These are phyloP conservation scores for Perizoma flavofasciatum DNA, from an alignment of 2,888 invertebrate genomes.

Conservation along the genomic window DNA sequence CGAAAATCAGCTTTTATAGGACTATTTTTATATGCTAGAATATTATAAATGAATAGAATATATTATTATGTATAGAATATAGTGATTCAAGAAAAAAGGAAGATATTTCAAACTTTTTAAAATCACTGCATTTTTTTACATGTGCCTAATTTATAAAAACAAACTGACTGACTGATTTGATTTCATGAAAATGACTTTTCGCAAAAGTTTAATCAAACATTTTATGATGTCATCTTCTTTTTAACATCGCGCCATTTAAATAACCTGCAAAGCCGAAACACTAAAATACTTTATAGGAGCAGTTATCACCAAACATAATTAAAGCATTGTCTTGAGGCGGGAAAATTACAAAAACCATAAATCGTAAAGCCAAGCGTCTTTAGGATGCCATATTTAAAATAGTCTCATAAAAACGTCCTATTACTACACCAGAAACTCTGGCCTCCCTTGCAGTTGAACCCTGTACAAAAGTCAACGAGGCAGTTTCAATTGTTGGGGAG, in stretches of 20 bases:
- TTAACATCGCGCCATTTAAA: constrained; percentile 48
- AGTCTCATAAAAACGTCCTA: constrained; percentile 72
- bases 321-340: constrained; percentile 73
- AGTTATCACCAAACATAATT: constrained; percentile 78
- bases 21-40: no score
- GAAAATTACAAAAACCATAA: constrained; percentile 75
- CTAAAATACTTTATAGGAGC: constrained; percentile 66
- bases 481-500: constrained; percentile 5
- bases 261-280: constrained; percentile 58
- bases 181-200: background rate
- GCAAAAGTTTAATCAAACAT: constrained; percentile 27
- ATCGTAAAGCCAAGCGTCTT: constrained; percentile 64
- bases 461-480: constrained; percentile 1
- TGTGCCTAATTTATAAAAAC: no score
- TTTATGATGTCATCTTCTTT: constrained; percentile 38
- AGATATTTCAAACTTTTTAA: no score
- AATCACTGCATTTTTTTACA: no score
- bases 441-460: constrained; percentile 10
- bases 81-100: no score
- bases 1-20: no score
- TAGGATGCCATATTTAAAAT: constrained; percentile 78
- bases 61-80: no score
- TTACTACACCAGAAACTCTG: constrained; percentile 50
- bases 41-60: no score
- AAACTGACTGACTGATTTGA: no score